Conservation (phyloP, 2,113 vertebrate species). For the Zosterops japonicus region DNA sequence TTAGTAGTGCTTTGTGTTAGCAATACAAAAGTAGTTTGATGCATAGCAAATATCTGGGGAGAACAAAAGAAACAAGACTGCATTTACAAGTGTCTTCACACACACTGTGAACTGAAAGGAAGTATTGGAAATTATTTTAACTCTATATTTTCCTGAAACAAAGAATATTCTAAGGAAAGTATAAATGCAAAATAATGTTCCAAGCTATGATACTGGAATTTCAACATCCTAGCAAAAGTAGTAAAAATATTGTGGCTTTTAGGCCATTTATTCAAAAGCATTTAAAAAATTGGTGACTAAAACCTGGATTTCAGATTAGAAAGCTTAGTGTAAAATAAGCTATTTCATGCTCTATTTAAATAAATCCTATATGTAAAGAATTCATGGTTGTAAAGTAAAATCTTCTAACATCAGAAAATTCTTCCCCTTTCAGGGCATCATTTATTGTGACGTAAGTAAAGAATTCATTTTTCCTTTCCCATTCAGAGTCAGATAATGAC, state of each 20-base stretch:
- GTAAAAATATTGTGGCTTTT: not conserved
- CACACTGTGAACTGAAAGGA: not conserved
- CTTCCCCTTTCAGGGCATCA: not conserved
- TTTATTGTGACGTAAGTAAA: not conserved
- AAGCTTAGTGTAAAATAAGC: not conserved
- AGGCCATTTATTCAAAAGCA: not conserved
- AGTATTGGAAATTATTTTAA: not conserved
- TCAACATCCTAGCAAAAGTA: not conserved
- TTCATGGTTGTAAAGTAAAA: not conserved
- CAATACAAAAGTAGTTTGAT: not conserved
- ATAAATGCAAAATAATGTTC: not conserved
- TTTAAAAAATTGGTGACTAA: not conserved
- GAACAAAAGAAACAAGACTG: not conserved
- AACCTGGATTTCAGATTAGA: not conserved
- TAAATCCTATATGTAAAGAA: not conserved
- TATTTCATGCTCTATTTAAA: not conserved
- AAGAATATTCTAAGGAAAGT: not conserved
- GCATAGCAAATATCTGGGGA: not conserved
- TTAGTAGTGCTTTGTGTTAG: conserved; percentile 23
- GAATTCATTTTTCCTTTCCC: not conserved
- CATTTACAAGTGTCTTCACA: not conserved
- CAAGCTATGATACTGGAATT: not conserved
- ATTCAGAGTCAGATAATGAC: not conserved
- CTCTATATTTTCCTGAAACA: not conserved
- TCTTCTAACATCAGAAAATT: not conserved